Evolutionary conservation across 1,140 invertebrate species (phyloP), one percentile per base, ranked within the genome.

Genomic region (Temnothorax longispinosus): DNA sequence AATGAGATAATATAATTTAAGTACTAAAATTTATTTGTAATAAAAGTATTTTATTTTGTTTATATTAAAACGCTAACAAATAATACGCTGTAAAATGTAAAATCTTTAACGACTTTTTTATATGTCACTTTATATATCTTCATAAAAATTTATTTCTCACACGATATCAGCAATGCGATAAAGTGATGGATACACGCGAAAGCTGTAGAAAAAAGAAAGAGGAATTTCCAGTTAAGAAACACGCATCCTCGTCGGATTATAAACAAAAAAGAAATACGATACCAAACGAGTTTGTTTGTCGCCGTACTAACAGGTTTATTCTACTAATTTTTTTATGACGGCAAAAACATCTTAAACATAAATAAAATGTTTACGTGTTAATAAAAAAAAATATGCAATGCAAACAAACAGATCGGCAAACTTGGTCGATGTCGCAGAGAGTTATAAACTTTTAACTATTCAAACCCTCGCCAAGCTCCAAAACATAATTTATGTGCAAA

Each of bases 201-300:
- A 54, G 5, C 21, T 41, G 50, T 7, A 21, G 21, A 1, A 32
- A 81, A 81, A 69, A 27, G 27, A n/a, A 47, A 58, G 52, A 65
- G n/a, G 13, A 44, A 27, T 69, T 71, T 44, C 50, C 38, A 38
- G n/a, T 81, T 56, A 15, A 41, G 65, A 81, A 71, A 81, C 18
- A 13, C 13, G 50, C 50, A 56, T 13, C n/a, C 5, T 56, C 21
- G 21, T 41, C 38, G 58, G n/a, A 81, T 47, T 81, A 11, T 38
- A 56, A 52, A n/a, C 56, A n/a, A 52, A 58, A 58, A 71, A 81
- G 21, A 35, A 58, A 41, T 38, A 15, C 10, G 35, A 13, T 38
- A 65, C 41, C 38, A 71, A 71, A 81, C 52, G 21, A 81, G 62
- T 81, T 81, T 81, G 56, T 56, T 35, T 6, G 2, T 78, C 35